Conservation (phyloP, 2,797 vertebrate species). For the Calcarius lapponicus region DNA sequence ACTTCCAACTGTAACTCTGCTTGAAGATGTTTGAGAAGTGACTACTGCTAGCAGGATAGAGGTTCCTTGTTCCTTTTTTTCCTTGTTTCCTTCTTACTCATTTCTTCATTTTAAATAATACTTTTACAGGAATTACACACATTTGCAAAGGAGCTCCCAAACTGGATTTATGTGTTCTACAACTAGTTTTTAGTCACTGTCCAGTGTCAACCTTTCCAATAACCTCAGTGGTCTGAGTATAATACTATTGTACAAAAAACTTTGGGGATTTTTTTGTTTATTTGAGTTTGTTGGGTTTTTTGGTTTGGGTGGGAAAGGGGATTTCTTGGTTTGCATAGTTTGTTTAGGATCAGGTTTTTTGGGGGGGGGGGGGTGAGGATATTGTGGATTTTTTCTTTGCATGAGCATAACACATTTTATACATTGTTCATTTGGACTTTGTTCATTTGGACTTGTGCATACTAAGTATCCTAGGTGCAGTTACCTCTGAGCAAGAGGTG, state of each 20-base stretch:
- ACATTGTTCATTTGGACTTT: neutral
- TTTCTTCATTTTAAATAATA: neutral
- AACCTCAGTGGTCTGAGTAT: neutral
- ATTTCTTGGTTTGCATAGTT: neutral
- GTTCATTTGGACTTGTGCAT: neutral
- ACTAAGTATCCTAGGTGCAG: neutral
- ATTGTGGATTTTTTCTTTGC: neutral
- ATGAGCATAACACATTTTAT: neutral
- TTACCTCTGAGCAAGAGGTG: neutral
- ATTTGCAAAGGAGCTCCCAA: neutral
- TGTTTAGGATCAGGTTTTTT: neutral
- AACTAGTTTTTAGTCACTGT: neutral
- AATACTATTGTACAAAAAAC: neutral
- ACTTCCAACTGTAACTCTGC: neutral
- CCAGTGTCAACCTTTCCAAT: neutral
- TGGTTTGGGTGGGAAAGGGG: neutral
- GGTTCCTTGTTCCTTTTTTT: neutral
- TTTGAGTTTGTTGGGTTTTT: neutral
- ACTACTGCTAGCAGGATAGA: neutral
- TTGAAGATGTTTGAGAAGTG: neutral
- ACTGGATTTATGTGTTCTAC: neutral
- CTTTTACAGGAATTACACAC: neutral
- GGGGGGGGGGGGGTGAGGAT: accelerated
- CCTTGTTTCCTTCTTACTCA: neutral
- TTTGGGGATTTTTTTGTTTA: neutral